These are phyloP conservation scores for Luffia ferchaultella DNA, from an alignment of 2,888 invertebrate genomes.

Conservation along the genomic window DNA sequence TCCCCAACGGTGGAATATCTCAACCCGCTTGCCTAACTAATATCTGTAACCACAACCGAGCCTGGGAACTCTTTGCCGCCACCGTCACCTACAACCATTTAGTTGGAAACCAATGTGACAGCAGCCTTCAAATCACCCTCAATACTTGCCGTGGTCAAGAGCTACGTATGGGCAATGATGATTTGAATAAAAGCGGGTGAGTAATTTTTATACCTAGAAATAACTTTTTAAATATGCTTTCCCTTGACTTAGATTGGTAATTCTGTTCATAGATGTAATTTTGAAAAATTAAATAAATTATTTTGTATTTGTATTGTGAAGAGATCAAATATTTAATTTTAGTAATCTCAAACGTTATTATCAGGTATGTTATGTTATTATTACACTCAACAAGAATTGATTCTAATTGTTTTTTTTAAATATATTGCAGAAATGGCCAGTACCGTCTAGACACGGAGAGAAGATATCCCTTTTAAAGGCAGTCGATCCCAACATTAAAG, in stretches of 20 bases:
- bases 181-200: constrained; percentile 30
- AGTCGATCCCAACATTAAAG: too few relatives aligned
- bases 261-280: too few relatives aligned
- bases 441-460: constrained; percentile 6
- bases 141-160: constrained; percentile 29
- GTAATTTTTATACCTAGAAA: constrained; percentile 8
- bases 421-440: constrained; percentile 5
- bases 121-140: constrained; percentile 24
- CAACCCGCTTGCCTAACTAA: constrained; percentile 7
- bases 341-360: too few relatives aligned
- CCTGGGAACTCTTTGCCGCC: constrained; percentile 5
- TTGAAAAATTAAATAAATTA: background rate
- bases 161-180: constrained; percentile 31
- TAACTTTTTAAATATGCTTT: background rate
- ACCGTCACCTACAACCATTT: constrained; percentile 4
- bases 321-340: background rate
- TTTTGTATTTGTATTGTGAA: background rate
- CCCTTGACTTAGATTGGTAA: too few relatives aligned
- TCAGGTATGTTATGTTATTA: too few relatives aligned
- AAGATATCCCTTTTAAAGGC: constrained; percentile 6
- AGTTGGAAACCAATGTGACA: constrained; percentile 21
- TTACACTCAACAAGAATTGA: too few relatives aligned
- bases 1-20: constrained; percentile 21
- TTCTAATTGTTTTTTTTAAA: background rate
- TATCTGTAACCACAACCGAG: constrained; percentile 6